Percentiles rank a stretch among this genome's conserved stretches.
Conservation (phyloP, 2,888 invertebrate genomes). For the Ophraella communa region DNA sequence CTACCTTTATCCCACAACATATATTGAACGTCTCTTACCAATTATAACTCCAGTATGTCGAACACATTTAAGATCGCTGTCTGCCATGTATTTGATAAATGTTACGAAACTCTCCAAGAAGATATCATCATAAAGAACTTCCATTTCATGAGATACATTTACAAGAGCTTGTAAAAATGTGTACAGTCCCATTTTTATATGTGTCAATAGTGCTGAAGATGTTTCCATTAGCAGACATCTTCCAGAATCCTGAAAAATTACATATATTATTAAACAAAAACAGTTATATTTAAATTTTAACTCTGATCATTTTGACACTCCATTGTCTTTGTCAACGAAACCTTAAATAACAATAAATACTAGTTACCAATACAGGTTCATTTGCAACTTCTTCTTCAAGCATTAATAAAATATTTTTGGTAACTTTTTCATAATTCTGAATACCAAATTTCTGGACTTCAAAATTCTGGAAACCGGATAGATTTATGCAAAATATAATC, state of each 20-base stretch:
- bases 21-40: too few species aligned
- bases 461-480: slow-evolving; percentile 28
- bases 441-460: slow-evolving; percentile 12
- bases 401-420: slow-evolving; percentile 15
- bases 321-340: too few species aligned
- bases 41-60: slow-evolving; percentile 30
- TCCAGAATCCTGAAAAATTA: slow-evolving; percentile 19
- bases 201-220: slow-evolving; percentile 9
- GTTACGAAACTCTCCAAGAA: slow-evolving; percentile 10
- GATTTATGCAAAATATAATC: slow-evolving; percentile 22
- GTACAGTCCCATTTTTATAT: slow-evolving; percentile 24
- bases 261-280: too few species aligned
- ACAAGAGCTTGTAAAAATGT: slow-evolving; percentile 28
- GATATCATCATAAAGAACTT: slow-evolving; percentile 21
- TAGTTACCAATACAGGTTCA: too few species aligned
- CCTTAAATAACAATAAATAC: too few species aligned
- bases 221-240: slow-evolving; percentile 27
- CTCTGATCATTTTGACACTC: too few species aligned
- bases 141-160: slow-evolving; percentile 9
- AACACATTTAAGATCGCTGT: slow-evolving; percentile 21
- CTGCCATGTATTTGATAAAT: slow-evolving; percentile 25
- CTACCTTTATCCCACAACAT: too few species aligned
- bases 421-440: not conserved
- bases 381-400: slow-evolving; percentile 18
- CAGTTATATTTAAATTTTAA: too few species aligned